Percentiles rank a stretch among this genome's conserved stretches.
Evolutionary conservation across 2,113 vertebrate genomes (phyloP).

Genomic region (Sphyrna mokarran): DNA sequence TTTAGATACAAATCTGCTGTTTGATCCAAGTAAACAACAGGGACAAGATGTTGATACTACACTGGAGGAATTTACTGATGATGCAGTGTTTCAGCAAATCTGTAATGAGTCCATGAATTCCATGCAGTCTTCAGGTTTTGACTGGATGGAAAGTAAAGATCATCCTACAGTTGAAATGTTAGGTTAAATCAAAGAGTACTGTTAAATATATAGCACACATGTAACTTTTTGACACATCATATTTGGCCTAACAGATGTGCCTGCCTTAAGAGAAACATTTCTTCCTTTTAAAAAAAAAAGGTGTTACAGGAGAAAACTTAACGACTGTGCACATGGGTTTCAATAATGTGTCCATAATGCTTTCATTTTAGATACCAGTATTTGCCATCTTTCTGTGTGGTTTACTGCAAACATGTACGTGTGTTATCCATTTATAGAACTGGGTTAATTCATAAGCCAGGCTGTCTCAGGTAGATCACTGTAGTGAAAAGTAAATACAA

Average conservation of each 20-base stretch:
- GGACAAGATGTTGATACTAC: slow-evolving; percentile 82
- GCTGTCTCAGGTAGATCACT: slow-evolving; percentile 8
- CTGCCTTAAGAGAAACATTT: slow-evolving; percentile 76
- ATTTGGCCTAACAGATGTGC: slow-evolving; percentile 87
- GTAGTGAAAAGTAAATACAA: slow-evolving; percentile 1
- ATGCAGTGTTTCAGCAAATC: slow-evolving; percentile 91
- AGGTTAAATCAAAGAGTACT: slow-evolving; percentile 64
- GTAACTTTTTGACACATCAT: slow-evolving; percentile 67
- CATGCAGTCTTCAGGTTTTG: slow-evolving; percentile 73
- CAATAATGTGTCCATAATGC: slow-evolving; percentile 8
- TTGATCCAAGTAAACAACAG: slow-evolving; percentile 89
- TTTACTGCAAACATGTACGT: background rate
- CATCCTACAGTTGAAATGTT: slow-evolving; percentile 93
- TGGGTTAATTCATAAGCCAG: background rate
- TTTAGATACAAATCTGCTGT: slow-evolving; percentile 89
- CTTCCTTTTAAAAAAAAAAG: slow-evolving; percentile 59
- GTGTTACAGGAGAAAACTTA: slow-evolving; percentile 21
- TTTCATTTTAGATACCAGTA: slow-evolving; percentile 43
- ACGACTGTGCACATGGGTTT: background rate
- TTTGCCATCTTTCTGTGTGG: slow-evolving; percentile 40
- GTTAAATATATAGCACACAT: slow-evolving; percentile 33
- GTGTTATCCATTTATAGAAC: background rate
- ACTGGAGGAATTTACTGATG: slow-evolving; percentile 85
- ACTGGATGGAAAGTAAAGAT: slow-evolving; percentile 98
- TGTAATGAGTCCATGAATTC: slow-evolving; percentile 81